Percentiles rank a stretch among this genome's conserved stretches.
These are phyloP conservation scores for Corvus moneduloides DNA, from an alignment of 2,113 vertebrate species.

Conservation along the genomic window DNA sequence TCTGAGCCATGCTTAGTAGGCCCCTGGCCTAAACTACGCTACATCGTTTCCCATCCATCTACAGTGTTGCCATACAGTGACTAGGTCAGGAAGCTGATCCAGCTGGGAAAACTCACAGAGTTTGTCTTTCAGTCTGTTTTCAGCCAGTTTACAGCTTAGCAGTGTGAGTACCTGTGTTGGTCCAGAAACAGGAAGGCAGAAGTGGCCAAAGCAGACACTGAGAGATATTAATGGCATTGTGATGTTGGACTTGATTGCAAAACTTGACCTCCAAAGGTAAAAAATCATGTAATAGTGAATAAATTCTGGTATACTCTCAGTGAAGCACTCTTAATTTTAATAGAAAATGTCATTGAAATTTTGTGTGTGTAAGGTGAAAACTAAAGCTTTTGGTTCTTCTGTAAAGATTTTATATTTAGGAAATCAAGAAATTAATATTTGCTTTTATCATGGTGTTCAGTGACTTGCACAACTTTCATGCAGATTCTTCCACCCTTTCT, in stretches of 20 bases:
- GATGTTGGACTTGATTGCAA: not conserved
- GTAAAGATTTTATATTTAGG: not conserved
- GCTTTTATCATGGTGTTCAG: not conserved
- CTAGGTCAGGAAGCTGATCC: not conserved
- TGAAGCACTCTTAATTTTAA: not conserved
- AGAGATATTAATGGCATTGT: not conserved
- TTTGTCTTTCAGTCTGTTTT: not conserved
- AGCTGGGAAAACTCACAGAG: not conserved
- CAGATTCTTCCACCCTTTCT: conserved; percentile 70
- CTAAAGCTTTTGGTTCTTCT: not conserved
- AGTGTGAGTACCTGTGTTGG: not conserved
- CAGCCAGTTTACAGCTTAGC: not conserved
- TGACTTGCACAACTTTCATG: not conserved
- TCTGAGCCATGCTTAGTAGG: not conserved
- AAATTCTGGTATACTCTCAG: not conserved
- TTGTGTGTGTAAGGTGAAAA: not conserved
- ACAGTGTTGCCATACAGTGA: not conserved
- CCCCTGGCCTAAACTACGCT: not conserved
- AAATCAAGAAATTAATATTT: not conserved
- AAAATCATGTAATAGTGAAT: not conserved
- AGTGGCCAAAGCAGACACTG: not conserved
- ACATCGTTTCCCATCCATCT: not conserved
- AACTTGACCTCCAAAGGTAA: not conserved
- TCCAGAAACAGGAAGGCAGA: not conserved
- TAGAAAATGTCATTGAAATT: not conserved